Base-by-base conservation (phyloP, 2,888 invertebrate genomes). In the Drosophila algonquin region DNA sequence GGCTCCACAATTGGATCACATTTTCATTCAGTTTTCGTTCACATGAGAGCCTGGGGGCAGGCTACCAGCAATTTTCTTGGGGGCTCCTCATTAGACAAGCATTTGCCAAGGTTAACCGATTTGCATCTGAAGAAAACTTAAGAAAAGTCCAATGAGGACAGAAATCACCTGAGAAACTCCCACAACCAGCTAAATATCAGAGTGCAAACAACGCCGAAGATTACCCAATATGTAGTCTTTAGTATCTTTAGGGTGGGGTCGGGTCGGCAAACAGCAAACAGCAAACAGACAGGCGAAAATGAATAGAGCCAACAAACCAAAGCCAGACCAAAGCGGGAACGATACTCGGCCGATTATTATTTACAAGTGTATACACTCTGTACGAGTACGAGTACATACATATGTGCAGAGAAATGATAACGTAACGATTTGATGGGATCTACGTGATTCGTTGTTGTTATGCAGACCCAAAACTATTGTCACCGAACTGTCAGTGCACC, bases 351-450 rank as follows among this genome's bases (percentile, higher is more conserved):
- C 30, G 30, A 53, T 2, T 40, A 73, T 57, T 55, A 68, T 81
- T 81, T 75, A 68, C 77, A 60, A 61, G 70, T 72, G 72, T 45
- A 6, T 7, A 14, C 12, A 14, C 35, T 44, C 46, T 32, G 57
- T 35, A 53, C 54, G 48, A 18, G 51, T 53, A 48, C 45, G 32
- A 21, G 53, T 21, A 18, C 18, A 21, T 21, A 21, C 21, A 21
- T 21, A 21, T 21, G 21, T 21, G 21, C 46, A 63, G 52, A 48
- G 51, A 30, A 53, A 56, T 51, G 78, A 72, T 83, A 86, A 86
- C 77, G 76, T 77, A 83, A 79, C 60, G 73, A 73, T 72, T 80
- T 86, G 86, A 86, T 86, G 83, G 69, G 88, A 77, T 79, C 76
- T 86, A 88, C 85, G 85, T 85, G 84, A 73, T 73, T 68, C 48